Evolutionary conservation across 2,113 vertebrate species (phyloP).

Genomic region (Anoplopoma fimbria): DNA sequence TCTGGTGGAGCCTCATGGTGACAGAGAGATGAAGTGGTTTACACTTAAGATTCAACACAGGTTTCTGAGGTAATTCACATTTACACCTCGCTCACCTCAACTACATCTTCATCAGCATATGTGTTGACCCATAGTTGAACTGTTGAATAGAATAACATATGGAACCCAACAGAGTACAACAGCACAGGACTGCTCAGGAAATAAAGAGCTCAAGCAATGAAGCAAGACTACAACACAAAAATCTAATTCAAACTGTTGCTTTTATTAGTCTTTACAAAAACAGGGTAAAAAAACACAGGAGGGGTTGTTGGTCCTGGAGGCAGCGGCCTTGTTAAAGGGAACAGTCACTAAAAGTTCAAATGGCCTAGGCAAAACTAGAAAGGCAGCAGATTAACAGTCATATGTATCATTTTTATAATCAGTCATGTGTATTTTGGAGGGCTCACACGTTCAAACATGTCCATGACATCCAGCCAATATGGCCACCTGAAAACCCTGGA

Average conservation of each 20-base stretch:
- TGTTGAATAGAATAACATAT: background rate
- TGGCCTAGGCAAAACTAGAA: background rate
- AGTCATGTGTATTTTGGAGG: background rate
- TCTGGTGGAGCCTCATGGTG: background rate
- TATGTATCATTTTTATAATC: background rate
- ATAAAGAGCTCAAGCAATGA: background rate
- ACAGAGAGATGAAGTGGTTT: conserved; percentile 31
- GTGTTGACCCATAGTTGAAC: background rate
- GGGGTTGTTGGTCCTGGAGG: background rate
- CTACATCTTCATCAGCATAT: conserved; percentile 12
- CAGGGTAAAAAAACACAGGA: too few species aligned
- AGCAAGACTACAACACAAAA: background rate
- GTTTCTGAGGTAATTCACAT: conserved; percentile 3
- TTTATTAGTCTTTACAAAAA: background rate
- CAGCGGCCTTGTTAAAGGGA: background rate
- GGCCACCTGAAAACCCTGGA: background rate
- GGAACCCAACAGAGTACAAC: background rate
- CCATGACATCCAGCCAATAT: background rate
- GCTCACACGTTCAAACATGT: background rate
- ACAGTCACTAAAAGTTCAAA: background rate
- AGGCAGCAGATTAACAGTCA: background rate
- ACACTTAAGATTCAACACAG: background rate
- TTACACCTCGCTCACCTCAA: background rate
- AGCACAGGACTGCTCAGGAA: background rate
- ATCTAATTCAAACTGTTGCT: background rate